phyloP scores from a whole-genome alignment of 1,140 invertebrate genomes.

The Dermatophagoides farinae region DNA sequence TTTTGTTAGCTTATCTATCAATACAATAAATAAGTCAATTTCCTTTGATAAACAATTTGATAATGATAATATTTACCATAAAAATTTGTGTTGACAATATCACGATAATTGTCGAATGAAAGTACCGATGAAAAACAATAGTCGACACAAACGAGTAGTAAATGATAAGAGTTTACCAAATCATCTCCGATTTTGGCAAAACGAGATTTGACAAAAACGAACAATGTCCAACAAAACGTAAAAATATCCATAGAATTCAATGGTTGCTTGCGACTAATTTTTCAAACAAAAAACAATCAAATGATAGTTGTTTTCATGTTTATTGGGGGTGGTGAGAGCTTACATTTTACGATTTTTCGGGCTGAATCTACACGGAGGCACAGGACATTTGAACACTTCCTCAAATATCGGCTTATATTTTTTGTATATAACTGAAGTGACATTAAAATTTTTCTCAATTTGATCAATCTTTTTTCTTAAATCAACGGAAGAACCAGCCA shows the following conservation, averaged over 20 bases:
- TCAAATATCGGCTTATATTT: slow-evolving; percentile 75
- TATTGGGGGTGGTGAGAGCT: no score
- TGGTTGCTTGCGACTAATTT: slow-evolving; percentile 32
- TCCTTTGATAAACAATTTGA: not conserved
- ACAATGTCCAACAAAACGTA: slow-evolving; percentile 81
- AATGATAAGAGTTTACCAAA: slow-evolving; percentile 79
- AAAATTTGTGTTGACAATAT: slow-evolving; percentile 66
- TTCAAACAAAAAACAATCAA: slow-evolving; percentile 7
- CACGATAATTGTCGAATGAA: slow-evolving; percentile 45
- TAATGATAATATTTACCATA: slow-evolving; percentile 34
- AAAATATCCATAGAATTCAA: slow-evolving; percentile 61
- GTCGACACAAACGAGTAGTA: slow-evolving; percentile 72
- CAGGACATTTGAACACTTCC: slow-evolving; percentile 49
- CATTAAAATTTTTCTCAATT: slow-evolving; percentile 76
- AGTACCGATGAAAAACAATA: slow-evolving; percentile 69
- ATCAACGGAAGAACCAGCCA: slow-evolving; percentile 64
- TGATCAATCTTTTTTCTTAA: slow-evolving; percentile 64
- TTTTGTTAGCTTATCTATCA: slow-evolving; percentile 36
- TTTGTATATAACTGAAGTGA: slow-evolving; percentile 80
- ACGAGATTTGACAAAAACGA: slow-evolving; percentile 64
- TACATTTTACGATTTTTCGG: slow-evolving; percentile 44
- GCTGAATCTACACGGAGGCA: slow-evolving; percentile 25
- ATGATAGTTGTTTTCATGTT: not conserved
- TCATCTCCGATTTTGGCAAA: slow-evolving; percentile 57
- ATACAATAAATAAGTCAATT: not conserved